Evolutionary conservation across 2,797 vertebrate species (phyloP).

Genomic region (Enteromius anoplus): DNA sequence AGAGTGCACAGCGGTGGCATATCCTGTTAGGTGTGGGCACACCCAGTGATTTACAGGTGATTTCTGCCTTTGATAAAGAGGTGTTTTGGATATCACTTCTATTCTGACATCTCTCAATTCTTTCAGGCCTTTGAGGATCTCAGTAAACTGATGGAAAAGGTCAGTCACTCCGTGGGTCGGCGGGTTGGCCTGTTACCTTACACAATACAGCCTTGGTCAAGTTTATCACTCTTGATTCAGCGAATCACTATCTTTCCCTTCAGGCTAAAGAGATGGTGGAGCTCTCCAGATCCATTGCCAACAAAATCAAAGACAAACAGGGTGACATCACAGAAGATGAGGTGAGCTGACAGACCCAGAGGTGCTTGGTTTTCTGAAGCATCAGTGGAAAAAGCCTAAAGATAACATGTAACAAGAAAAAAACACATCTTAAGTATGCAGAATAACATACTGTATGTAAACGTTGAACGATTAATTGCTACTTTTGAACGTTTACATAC

Average conservation of each 20-base stretch:
- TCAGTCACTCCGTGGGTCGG: conserved; percentile 64
- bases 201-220: conserved; percentile 3
- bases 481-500: too few species aligned
- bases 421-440: too few species aligned
- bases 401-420: too few species aligned
- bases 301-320: conserved; percentile 98
- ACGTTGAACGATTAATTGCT: too few species aligned
- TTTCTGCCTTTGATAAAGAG: not conserved
- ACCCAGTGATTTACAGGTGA: conserved; percentile 67
- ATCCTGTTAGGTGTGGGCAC: conserved; percentile 84
- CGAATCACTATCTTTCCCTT: conserved; percentile 29
- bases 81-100: not conserved
- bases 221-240: not conserved
- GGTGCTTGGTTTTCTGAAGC: not conserved
- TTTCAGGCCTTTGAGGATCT: conserved; percentile 98
- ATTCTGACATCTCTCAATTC: conserved; percentile 50
- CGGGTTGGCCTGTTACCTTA: not conserved
- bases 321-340: conserved; percentile 98
- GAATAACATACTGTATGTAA: too few species aligned
- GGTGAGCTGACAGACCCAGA: conserved; percentile 71
- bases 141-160: conserved; percentile 98
- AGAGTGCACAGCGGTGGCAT: conserved; percentile 74
- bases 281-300: conserved; percentile 94
- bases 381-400: too few species aligned
- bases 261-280: conserved; percentile 99